Conservation (phyloP, 2,113 vertebrate genomes). For the Chelonoidis abingdonii region DNA sequence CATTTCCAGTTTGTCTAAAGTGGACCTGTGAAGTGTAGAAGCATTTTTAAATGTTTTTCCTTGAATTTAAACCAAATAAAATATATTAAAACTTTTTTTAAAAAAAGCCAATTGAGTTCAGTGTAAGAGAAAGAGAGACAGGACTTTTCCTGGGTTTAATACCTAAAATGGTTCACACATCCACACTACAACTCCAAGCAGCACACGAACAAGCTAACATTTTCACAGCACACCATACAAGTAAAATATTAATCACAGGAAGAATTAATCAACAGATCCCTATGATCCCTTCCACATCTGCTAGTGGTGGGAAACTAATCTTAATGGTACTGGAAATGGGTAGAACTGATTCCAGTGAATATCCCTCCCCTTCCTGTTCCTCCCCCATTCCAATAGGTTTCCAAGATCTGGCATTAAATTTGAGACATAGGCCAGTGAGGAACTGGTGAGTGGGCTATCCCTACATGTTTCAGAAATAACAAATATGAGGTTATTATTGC, state of each 20-base stretch:
- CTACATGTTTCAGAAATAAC: not conserved
- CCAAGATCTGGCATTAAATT: fast-evolving
- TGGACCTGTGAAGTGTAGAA: not conserved
- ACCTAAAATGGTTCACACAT: not conserved
- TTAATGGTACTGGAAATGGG: not conserved
- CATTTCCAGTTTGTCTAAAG: too few relatives aligned
- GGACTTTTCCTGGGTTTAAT: not conserved
- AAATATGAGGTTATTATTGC: not conserved
- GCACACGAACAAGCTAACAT: not conserved
- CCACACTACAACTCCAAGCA: not conserved
- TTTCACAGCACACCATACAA: not conserved
- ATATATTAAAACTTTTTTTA: not conserved
- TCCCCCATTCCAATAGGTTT: not conserved
- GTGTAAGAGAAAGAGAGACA: too few relatives aligned
- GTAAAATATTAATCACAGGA: not conserved
- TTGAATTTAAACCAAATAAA: not conserved
- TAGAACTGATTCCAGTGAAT: not conserved
- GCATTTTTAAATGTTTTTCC: not conserved
- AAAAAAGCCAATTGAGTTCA: not conserved
- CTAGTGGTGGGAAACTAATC: not conserved
- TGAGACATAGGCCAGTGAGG: not conserved
- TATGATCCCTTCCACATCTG: not conserved
- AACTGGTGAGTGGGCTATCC: not conserved
- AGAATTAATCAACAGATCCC: not conserved
- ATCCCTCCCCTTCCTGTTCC: not conserved